Evolutionary conservation across 30 jellyfish, hydroid and myxozoan genomes (phyloP), one percentile per base, ranked within the genome.

Genomic region (Clytia hemisphaerica): DNA sequence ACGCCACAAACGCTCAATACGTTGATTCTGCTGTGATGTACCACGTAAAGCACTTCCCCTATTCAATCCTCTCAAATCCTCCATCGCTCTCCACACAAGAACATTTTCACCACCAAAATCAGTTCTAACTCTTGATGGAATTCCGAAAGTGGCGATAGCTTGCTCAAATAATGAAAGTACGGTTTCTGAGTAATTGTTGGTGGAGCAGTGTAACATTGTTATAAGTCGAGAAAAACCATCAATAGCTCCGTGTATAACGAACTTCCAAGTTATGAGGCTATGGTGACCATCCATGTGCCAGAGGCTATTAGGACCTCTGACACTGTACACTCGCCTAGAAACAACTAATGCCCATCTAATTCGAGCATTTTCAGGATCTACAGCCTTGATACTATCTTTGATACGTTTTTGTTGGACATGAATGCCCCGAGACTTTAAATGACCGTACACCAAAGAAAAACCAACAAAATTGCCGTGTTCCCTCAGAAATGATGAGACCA

Each of bases 221-320:
- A 72, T 55, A 31, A 53, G 31, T 55, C 83, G 54, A 63, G 83
- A 55, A 53, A 72, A 72, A 35, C 83, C 83, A 72, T 72, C 83
- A 53, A 72, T 72, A 21, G 71, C 67, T 38, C 83, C 83, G 57
- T 72, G 83, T 53, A 72, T 72, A 38, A 72, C 83, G 26, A 72
- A 38, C 30, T 65, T 65, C 83, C 83, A 54, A n/a, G n/a, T n/a
- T n/a, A n/a, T n/a, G n/a, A n/a, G n/a, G n/a, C n/a, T n/a, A n/a
- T n/a, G n/a, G n/a, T n/a, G n/a, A n/a, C n/a, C n/a, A n/a, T n/a
- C n/a, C n/a, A n/a, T n/a, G n/a, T n/a, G n/a, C n/a, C n/a, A 32
- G 71, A 54, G 83, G 37, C 71, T 38, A 55, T 55, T 53, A 9
- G 76, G 83, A 18, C 83, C 67, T 22, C 61, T 45, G 61, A 72